These are phyloP conservation scores for Aphodius granarius DNA, from an alignment of 2,888 invertebrate genomes.

Conservation along the genomic window DNA sequence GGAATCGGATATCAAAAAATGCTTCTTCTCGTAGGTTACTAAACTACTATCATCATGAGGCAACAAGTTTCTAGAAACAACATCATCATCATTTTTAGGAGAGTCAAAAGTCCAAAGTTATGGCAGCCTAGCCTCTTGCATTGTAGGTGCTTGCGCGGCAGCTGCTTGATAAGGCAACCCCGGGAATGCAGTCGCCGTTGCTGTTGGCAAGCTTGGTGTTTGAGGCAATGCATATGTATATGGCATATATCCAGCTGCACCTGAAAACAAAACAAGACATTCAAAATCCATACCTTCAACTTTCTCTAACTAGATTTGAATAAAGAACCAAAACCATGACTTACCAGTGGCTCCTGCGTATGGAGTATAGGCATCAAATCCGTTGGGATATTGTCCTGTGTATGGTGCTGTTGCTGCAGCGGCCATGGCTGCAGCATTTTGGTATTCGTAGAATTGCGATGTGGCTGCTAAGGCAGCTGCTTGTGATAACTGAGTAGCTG, in stretches of 20 bases:
- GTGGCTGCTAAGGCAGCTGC: slow-evolving; percentile 78
- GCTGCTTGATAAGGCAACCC: slow-evolving; percentile 65
- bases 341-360: slow-evolving; percentile 73
- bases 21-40: not conserved
- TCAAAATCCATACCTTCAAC: not conserved
- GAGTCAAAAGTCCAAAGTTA: slow-evolving; percentile 49
- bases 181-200: slow-evolving; percentile 62
- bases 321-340: slow-evolving; percentile 30
- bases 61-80: not conserved
- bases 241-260: slow-evolving; percentile 66
- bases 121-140: slow-evolving; percentile 79
- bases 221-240: slow-evolving; percentile 73
- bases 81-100: not conserved
- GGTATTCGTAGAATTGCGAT: slow-evolving; percentile 81
- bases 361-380: slow-evolving; percentile 69
- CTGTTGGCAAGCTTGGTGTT: slow-evolving; percentile 59
- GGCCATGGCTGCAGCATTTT: slow-evolving; percentile 67
- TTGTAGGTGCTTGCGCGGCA: slow-evolving; percentile 64
- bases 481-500: slow-evolving; percentile 66
- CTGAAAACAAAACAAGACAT: slow-evolving; percentile 36
- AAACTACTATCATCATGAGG: not conserved
- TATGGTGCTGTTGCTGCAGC: slow-evolving; percentile 71
- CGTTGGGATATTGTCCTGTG: slow-evolving; percentile 73
- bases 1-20: not conserved
- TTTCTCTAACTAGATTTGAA: too few species aligned